A percentile compares a stretch with the other conserved stretches of the same genome.
Conservation (phyloP, 53 echinoderm and acorn worm genomes). For the Echinarachnius parma region DNA sequence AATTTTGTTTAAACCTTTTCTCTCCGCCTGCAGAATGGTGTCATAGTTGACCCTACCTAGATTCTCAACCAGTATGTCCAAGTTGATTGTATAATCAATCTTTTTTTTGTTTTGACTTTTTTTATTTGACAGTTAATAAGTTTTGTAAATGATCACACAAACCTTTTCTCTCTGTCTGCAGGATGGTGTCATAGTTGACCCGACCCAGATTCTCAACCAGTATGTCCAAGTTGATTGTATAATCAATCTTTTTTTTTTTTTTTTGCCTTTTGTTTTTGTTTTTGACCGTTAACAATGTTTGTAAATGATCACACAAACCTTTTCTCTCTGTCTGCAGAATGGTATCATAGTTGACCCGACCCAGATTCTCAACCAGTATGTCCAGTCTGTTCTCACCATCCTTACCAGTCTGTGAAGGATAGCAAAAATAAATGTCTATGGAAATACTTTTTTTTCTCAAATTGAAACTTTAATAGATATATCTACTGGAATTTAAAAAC, state of each 20-base stretch:
- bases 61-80: constrained; percentile 94
- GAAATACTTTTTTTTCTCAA: no score
- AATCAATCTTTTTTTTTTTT: no score
- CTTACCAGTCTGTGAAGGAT: constrained; percentile 44
- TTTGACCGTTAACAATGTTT: no score
- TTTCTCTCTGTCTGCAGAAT: constrained; percentile 64
- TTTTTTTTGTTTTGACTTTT: no score
- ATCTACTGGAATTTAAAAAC: no score
- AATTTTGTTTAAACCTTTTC: constrained; percentile 94
- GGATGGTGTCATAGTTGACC: constrained; percentile 69
- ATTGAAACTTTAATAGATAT: no score
- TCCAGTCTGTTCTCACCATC: constrained; percentile 69
- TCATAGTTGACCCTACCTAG: constrained; percentile 89
- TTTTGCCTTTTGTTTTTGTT: no score
- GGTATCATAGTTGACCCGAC: constrained; percentile 78
- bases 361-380: constrained; percentile 89
- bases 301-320: no score
- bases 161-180: constrained; percentile 95
- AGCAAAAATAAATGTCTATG: no score
- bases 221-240: constrained; percentile 80
- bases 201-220: constrained; percentile 92
- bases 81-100: no score
- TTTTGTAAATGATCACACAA: no score
- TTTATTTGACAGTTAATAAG: no score
- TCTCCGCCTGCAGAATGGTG: constrained; percentile 48